Conservation (phyloP, 2,888 invertebrate species). For the Noctua janthe region DNA sequence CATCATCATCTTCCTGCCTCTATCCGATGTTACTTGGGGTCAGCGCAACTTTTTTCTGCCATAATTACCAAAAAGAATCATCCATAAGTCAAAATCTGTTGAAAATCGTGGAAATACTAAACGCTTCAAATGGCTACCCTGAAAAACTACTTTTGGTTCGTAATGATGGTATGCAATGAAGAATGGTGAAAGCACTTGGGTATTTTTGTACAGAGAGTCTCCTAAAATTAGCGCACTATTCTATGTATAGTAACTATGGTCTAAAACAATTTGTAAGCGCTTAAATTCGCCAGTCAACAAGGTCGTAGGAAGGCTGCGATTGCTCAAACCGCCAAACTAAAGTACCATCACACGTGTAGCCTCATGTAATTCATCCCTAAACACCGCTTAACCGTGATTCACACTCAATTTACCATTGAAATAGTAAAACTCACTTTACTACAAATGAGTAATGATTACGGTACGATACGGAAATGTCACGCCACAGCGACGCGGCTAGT, state of each 20-base stretch:
- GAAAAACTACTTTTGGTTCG: too few species aligned
- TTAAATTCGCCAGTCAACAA: background rate
- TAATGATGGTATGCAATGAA: too few species aligned
- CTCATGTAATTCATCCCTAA: slow-evolving; percentile 14
- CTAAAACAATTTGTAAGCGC: background rate
- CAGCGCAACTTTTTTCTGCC: too few species aligned
- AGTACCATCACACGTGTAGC: background rate
- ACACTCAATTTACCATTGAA: slow-evolving; percentile 47
- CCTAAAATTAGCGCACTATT: background rate
- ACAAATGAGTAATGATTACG: slow-evolving; percentile 63
- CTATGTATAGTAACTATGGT: background rate
- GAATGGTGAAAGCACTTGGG: background rate
- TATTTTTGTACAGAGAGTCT: too few species aligned
- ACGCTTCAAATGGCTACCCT: too few species aligned
- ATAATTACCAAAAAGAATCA: too few species aligned
- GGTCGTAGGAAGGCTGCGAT: slow-evolving; percentile 11
- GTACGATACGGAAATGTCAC: slow-evolving; percentile 65
- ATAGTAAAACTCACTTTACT: slow-evolving; percentile 53
- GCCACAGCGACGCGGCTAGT: slow-evolving; percentile 48
- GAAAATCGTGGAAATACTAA: too few species aligned
- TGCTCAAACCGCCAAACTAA: background rate
- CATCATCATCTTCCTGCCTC: background rate
- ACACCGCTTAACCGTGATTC: slow-evolving; percentile 22
- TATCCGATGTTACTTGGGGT: too few species aligned
- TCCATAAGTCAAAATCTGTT: too few species aligned